These are phyloP conservation scores for Melipona quadrifasciata DNA, from an alignment of 1,140 invertebrate genomes.

Conservation along the genomic window DNA sequence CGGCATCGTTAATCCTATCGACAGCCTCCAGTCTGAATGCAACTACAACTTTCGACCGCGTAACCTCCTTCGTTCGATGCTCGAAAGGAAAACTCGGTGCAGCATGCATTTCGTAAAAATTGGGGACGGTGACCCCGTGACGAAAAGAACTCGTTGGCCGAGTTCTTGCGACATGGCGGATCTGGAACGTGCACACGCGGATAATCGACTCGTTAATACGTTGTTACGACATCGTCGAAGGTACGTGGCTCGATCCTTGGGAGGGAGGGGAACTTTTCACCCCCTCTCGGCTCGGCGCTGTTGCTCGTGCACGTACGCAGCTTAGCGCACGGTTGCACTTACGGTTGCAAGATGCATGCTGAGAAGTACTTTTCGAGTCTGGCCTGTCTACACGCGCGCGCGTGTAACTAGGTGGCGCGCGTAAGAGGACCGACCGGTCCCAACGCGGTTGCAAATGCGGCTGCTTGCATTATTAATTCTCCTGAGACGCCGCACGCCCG, in stretches of 20 bases:
- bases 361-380: slow-evolving; percentile 53
- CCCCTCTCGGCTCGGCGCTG: too few species aligned
- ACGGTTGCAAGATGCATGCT: slow-evolving; percentile 43
- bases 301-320: slow-evolving; percentile 38
- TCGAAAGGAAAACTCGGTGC: too few species aligned
- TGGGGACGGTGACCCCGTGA: too few species aligned
- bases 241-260: background rate
- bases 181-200: slow-evolving; percentile 23
- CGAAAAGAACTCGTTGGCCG: background rate
- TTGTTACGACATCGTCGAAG: background rate
- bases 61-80: too few species aligned
- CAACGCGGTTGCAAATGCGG: slow-evolving; percentile 1
- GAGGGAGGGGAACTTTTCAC: slow-evolving; percentile 33
- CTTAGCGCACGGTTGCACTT: slow-evolving; percentile 44
- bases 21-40: background rate
- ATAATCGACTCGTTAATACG: slow-evolving; percentile 62
- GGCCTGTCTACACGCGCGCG: background rate
- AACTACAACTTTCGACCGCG: too few species aligned
- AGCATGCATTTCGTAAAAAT: too few species aligned
- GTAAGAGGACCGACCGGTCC: background rate
- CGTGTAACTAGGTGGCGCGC: too few species aligned
- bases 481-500: background rate
- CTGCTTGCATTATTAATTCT: slow-evolving; percentile 59
- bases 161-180: background rate
- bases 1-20: background rate